Evolutionary conservation across 2,113 vertebrate species (phyloP).

Genomic region (Ranitomeya variabilis): DNA sequence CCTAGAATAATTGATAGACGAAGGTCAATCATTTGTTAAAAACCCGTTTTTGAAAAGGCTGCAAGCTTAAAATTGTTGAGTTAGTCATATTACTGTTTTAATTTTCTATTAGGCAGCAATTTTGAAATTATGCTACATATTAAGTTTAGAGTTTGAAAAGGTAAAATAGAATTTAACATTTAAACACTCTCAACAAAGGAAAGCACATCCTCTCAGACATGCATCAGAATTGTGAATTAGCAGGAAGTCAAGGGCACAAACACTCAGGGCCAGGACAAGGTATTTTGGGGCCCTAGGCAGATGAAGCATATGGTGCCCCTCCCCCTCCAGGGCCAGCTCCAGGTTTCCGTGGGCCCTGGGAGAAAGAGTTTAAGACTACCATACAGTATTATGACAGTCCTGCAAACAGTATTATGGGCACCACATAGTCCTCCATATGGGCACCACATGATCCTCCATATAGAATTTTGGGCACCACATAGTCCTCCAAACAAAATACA

Average conservation of each 20-base stretch:
- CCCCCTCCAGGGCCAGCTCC: too few species aligned
- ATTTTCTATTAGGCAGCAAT: slow-evolving; percentile 39
- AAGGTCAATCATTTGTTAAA: slow-evolving; percentile 23
- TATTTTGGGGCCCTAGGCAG: too few species aligned
- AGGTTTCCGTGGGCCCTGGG: too few species aligned
- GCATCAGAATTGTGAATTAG: slow-evolving; percentile 18
- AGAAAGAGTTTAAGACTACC: too few species aligned
- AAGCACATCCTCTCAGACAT: background rate
- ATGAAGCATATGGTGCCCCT: too few species aligned
- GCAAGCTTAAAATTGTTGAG: background rate
- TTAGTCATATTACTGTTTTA: slow-evolving; percentile 13
- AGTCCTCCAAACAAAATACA: too few species aligned
- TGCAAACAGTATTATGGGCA: too few species aligned
- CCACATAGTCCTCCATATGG: too few species aligned
- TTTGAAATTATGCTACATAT: background rate
- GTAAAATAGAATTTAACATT: slow-evolving; percentile 24
- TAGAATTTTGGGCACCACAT: too few species aligned
- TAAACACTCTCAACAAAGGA: background rate
- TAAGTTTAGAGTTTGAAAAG: slow-evolving; percentile 1
- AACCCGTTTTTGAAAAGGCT: background rate
- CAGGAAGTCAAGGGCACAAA: slow-evolving; percentile 1
- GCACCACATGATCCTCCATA: too few species aligned
- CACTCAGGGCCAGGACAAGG: background rate
- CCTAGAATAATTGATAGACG: background rate
- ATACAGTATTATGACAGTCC: too few species aligned